phyloP scores from a whole-genome alignment of 2,113 vertebrate species.

The Notechis scutatus region DNA sequence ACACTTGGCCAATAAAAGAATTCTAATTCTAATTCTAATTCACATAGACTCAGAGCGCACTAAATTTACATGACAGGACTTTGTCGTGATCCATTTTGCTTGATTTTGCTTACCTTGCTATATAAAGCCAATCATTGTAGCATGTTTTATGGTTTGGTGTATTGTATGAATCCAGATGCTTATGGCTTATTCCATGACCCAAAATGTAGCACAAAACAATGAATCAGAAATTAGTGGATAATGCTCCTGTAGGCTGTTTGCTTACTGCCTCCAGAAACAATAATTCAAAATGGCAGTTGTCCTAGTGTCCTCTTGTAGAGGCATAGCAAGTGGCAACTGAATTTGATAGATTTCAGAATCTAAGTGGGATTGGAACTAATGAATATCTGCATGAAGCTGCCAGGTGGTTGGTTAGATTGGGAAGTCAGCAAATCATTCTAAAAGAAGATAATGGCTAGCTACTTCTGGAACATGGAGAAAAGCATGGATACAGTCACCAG shows the following conservation, averaged over 20 bases:
- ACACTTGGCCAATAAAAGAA: no score
- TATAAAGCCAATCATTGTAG: neutral
- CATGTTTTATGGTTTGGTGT: neutral
- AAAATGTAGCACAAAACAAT: neutral
- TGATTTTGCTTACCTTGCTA: neutral
- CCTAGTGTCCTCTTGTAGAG: neutral
- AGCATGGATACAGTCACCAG: no score
- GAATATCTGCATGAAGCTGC: neutral
- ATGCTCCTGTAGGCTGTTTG: neutral
- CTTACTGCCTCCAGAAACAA: neutral
- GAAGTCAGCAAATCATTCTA: neutral
- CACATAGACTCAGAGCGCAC: neutral
- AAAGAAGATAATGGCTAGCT: neutral
- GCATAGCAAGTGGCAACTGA: neutral
- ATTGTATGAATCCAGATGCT: neutral
- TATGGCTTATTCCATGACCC: neutral
- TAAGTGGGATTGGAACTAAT: neutral
- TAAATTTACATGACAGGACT: neutral
- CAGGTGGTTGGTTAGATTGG: neutral
- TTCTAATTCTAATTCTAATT: neutral
- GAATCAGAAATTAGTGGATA: neutral
- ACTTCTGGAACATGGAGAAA: neutral
- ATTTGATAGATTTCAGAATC: neutral
- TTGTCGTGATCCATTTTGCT: neutral
- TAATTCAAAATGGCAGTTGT: neutral